Base-by-base conservation (phyloP, 2,888 invertebrate genomes). In the Listrodromus nycthemerus region DNA sequence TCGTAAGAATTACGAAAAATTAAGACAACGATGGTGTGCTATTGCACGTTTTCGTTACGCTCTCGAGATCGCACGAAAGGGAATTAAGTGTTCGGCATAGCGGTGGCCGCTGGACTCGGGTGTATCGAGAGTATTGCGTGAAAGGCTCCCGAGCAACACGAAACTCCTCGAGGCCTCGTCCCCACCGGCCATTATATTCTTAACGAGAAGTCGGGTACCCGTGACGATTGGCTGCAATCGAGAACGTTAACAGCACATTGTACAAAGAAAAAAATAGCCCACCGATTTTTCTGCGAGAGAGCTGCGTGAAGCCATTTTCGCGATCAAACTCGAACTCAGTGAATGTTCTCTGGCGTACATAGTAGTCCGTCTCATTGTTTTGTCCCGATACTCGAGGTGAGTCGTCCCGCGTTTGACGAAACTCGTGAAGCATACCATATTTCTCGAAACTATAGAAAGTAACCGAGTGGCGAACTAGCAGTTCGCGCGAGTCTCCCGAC, bases 341-440 rank as follows among this genome's bases (percentile, higher is more conserved):
- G 50, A 70, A 79, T 79, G 66, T 79, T 77, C 74, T 50, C 27
- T 27, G 52, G 13, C 63, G 48, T 55, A 37, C 16, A 61, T 19
- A 74, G 50, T 33, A 65, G 37, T 70, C 58, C 45, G 78, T 69
- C 55, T 48, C 71, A 85, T 85, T 83, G 77, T 86, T 83, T 83
- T 69, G 48, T 55, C 70, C 79, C 58, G 80, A 48, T 52, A 74
- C 71, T 24, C 66, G 83, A 67, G 74, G 52, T 83, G 82, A 50
- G 77, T 65, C 52, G 79, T 75, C 45, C 41, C 27, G 58, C 27
- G 66, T 66, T 27, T 19, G n/a, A 8, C 30, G 21, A 19, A 30
- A 33, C 30, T 70, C 55, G 52, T 52, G 5, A 52, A 70, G 37
- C 19, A 27, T 48, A 50, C 69, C 5, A 24, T 16, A 24, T 30